Base-by-base conservation (phyloP, 2,797 vertebrate genomes). In the Chloroceryle inda region DNA sequence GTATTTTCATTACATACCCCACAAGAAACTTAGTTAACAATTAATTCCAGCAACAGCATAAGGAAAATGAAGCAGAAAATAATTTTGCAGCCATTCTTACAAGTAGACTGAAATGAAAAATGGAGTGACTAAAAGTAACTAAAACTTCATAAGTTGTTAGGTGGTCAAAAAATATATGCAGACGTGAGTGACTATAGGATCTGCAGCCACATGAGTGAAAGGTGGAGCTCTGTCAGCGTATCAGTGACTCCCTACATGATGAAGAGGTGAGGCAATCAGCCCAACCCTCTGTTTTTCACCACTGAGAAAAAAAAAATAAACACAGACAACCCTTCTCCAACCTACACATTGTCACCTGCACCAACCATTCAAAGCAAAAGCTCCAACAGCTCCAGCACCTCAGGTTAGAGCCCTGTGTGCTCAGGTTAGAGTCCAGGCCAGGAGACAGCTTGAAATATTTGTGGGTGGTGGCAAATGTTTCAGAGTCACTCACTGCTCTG, bases 1-100 rank as follows among this genome's bases (percentile, higher is more conserved):
- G 31, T 29, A 93, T 88, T 93, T 96, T 76, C 73, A 58, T 90
- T 59, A 52, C 21, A 58, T 75, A 63, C 67, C 82, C 33, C 85
- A 64, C 27, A 87, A 88, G 67, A 88, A 95, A 81, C 18, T 33
- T 59, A 9, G 10, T 37, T 86, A 88, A 62, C 85, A 95, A 89
- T 89, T 85, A 94, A 88, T 74, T 93, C 40, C 56, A 87, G 63
- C 16, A 78, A 64, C 7, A 77, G 33, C 33, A 20, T 22, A 72
- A 88, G 55, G 47, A 94, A 92, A 77, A 26, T 1, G 2, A 96
- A 88, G 56, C 33, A 76, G 55, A 69, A 84, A 40, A 38, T 38
- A 37, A 59, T 53, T 84, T 92, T 86, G 61, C 44, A 71, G 69
- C 22, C 62, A 38, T 27, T 15, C 31, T 76, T 66, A 58, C 19